Evolutionary conservation across 2,797 vertebrate species (phyloP), one percentile per base, ranked within the genome.

Genomic region (Danio aesculapii): DNA sequence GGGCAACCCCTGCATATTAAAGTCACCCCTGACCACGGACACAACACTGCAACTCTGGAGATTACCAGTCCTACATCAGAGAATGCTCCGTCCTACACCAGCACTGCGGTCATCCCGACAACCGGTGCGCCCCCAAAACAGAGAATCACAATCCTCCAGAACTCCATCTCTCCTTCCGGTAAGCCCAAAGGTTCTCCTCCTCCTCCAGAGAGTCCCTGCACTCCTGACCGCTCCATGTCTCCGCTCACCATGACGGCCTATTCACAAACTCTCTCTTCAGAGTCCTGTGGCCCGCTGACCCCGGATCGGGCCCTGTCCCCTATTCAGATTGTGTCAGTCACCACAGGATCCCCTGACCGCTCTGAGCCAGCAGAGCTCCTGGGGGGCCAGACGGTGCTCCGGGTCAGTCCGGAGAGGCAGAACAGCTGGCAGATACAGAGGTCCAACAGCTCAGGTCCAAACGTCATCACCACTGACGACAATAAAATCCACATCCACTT

Each of bases 401-500:
- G 95, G 46, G 95, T 98, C 81, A 96, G 95, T n/a, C 97, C 97
- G 0, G 97, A 98, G 50, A 94, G 95, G 83, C 96, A 97, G 88
- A 94, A 95, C 21, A 93, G 92, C 82, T 98, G 97, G 96, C 96
- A 98, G 89, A 93, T 98, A 86, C 97, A 98, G 85, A 94, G 96
- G 89, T 97, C 97, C 75, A 97, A 97, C 93, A 98, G 96, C 89
- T 95, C 95, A 0, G 95, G 96, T 89, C 94, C 97, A 21, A 98
- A 95, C 83, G 93, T 98, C 90, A 97, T 98, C 95, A 99, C 96
- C 93, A 98, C 97, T 87, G 98, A 99, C 90, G 97, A 99, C 94
- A 99, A 99, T 93, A 99, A 99, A 95, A 98, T 99, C 92, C 97
- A 98, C 91, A 99, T 99, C 90, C 97, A 98, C 90, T 94, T 99